Evolutionary conservation across 2,888 invertebrate species (phyloP).

Genomic region (Sinotaia quadrata): DNA sequence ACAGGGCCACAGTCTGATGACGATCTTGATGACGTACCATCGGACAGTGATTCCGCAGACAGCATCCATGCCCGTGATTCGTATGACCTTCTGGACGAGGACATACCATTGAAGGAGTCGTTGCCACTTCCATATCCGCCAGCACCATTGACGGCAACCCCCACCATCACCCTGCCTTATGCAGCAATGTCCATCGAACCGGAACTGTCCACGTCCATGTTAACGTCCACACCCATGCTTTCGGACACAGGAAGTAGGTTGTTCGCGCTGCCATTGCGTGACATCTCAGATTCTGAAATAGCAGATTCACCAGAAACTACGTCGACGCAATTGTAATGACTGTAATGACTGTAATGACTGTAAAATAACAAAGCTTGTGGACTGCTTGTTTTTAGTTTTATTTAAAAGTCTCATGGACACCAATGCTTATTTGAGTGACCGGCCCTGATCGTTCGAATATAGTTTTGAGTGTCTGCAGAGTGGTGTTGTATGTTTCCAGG

Average conservation of each 20-base stretch:
- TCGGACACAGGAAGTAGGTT: background rate
- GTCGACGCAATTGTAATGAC: conserved; percentile 11
- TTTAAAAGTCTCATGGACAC: too few relatives aligned
- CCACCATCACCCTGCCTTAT: conserved; percentile 21
- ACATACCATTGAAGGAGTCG: conserved; percentile 27
- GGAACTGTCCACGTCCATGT: background rate
- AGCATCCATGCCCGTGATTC: conserved; percentile 49
- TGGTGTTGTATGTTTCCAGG: too few relatives aligned
- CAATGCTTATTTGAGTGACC: too few relatives aligned
- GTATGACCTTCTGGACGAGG: conserved; percentile 48
- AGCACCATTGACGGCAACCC: conserved; percentile 9
- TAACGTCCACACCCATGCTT: background rate
- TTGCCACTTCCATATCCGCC: conserved; percentile 31
- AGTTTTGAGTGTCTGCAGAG: too few relatives aligned
- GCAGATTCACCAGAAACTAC: conserved; percentile 4
- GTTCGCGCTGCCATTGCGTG: background rate
- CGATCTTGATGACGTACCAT: conserved; percentile 37
- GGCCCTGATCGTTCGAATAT: too few relatives aligned
- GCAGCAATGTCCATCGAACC: background rate
- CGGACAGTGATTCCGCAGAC: conserved; percentile 42
- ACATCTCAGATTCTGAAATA: background rate
- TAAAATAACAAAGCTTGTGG: background rate
- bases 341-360: too few relatives aligned
- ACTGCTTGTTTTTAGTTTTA: too few relatives aligned
- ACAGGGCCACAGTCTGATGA: conserved; percentile 15